These are phyloP conservation scores for Anabas testudineus DNA, from an alignment of 2,797 vertebrate genomes.

Conservation along the genomic window DNA sequence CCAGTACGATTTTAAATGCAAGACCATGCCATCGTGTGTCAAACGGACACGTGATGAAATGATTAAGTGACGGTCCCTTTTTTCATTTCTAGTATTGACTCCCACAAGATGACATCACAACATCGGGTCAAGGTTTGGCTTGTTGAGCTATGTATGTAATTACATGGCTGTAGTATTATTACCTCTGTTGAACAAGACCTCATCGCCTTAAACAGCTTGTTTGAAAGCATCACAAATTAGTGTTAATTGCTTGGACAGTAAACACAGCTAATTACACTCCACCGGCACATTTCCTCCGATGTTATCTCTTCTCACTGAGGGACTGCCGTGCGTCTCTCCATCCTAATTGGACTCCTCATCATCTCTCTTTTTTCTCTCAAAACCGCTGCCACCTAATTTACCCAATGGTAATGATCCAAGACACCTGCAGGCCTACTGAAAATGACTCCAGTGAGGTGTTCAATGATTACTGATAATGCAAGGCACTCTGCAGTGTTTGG, in stretches of 20 bases:
- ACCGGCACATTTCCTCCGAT: constrained; percentile 37
- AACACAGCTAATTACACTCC: constrained; percentile 55
- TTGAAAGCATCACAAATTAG: constrained; percentile 57
- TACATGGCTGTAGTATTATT: constrained; percentile 14
- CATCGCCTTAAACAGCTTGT: constrained; percentile 51
- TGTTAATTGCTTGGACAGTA: constrained; percentile 52
- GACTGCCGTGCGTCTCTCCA: constrained; percentile 29
- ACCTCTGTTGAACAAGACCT: constrained; percentile 34
- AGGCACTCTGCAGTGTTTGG: constrained; percentile 1
- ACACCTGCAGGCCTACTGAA: constrained; percentile 36
- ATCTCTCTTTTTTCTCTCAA: constrained; percentile 52
- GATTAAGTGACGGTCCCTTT: too few relatives aligned
- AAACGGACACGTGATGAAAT: too few relatives aligned
- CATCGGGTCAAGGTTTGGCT: constrained; percentile 3
- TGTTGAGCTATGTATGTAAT: constrained; percentile 25
- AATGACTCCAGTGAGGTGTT: constrained; percentile 53
- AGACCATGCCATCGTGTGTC: too few relatives aligned
- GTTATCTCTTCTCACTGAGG: constrained; percentile 23
- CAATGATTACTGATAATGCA: constrained; percentile 44
- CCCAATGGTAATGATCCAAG: constrained; percentile 47
- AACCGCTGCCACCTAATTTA: constrained; percentile 51
- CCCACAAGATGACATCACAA: constrained; percentile 10
- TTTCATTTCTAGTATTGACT: constrained; percentile 11
- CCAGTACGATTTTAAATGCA: too few relatives aligned
- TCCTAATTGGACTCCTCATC: constrained; percentile 60